phyloP scores from a whole-genome alignment of 2,888 invertebrate species.

The Beris chalybata region DNA sequence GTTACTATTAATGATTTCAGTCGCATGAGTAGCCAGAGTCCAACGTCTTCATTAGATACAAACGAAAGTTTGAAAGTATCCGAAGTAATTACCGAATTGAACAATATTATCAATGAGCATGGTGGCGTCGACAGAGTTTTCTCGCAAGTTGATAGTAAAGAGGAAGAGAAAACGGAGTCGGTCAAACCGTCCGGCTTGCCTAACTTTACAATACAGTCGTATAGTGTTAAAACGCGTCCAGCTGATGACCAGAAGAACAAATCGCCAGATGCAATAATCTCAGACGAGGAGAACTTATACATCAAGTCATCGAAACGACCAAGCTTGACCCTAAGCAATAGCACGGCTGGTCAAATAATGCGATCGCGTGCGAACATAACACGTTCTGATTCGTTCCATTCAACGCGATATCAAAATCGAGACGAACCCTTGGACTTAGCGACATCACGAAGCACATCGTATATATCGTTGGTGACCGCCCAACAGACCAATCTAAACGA shows the following conservation, averaged over 20 bases:
- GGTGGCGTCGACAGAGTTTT: conserved; percentile 48
- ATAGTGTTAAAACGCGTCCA: conserved; percentile 2
- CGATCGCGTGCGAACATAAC: conserved; percentile 41
- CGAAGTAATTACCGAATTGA: conserved; percentile 50
- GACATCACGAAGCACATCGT: conserved; percentile 50
- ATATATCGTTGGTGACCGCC: conserved; percentile 47
- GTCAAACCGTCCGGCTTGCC: conserved; percentile 49
- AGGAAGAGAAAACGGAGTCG: conserved; percentile 42
- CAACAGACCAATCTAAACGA: conserved; percentile 34
- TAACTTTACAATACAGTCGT: conserved; percentile 49
- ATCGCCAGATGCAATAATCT: neutral
- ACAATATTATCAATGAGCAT: conserved; percentile 47
- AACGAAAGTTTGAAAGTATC: conserved; percentile 29
- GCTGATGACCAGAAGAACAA: neutral
- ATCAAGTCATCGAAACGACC: conserved; percentile 40
- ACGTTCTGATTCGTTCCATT: conserved; percentile 53
- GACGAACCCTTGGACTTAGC: conserved; percentile 32
- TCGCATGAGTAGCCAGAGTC: neutral
- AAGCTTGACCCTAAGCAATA: conserved; percentile 40
- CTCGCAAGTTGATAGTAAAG: conserved; percentile 38
- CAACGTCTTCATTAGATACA: neutral
- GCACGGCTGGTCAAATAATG: conserved; percentile 25
- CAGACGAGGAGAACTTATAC: conserved; percentile 43
- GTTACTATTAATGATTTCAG: neutral
- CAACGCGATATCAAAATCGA: conserved; percentile 41